Percentiles rank a stretch among this genome's conserved stretches.
These are phyloP conservation scores for Xanthostigma xanthostigma DNA, from an alignment of 2,888 invertebrate genomes.

Conservation along the genomic window DNA sequence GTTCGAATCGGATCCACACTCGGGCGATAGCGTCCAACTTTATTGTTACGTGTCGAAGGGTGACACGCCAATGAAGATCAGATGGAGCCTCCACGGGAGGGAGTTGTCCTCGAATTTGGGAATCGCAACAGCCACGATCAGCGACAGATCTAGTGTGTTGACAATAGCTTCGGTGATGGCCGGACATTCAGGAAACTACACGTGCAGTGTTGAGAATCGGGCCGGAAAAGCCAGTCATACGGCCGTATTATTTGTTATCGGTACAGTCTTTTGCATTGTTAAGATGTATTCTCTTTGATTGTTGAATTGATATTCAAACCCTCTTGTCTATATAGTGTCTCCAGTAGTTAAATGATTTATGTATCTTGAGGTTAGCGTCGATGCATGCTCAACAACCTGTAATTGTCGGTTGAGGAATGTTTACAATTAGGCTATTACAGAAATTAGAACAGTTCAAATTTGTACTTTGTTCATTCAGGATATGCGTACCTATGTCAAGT, in stretches of 20 bases:
- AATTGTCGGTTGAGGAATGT: no score
- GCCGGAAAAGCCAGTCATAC: slow-evolving; percentile 38
- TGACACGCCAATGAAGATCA: slow-evolving; percentile 56
- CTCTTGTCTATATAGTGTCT: no score
- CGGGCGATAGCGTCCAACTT: slow-evolving; percentile 18
- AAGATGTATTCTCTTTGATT: no score
- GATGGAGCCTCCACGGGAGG: slow-evolving; percentile 58
- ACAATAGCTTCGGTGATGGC: slow-evolving; percentile 43
- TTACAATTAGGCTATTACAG: no score
- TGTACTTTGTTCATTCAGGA: no score
- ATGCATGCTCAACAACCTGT: no score
- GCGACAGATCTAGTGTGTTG: slow-evolving; percentile 26
- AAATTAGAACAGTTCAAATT: no score
- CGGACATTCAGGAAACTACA: slow-evolving; percentile 46
- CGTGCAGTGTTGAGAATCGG: slow-evolving; percentile 39
- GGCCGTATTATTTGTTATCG: slow-evolving; percentile 39
- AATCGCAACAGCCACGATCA: slow-evolving; percentile 6
- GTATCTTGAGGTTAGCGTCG: no score
- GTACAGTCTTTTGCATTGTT: slow-evolving; percentile 19
- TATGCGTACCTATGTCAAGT: no score
- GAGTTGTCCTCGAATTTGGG: slow-evolving; percentile 23
- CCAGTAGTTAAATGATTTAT: no score
- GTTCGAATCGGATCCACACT: slow-evolving; percentile 36
- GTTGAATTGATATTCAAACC: no score
- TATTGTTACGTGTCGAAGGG: slow-evolving; percentile 35